These are phyloP conservation scores for Mesitornis unicolor DNA, from an alignment of 2,113 vertebrate genomes.

Conservation along the genomic window DNA sequence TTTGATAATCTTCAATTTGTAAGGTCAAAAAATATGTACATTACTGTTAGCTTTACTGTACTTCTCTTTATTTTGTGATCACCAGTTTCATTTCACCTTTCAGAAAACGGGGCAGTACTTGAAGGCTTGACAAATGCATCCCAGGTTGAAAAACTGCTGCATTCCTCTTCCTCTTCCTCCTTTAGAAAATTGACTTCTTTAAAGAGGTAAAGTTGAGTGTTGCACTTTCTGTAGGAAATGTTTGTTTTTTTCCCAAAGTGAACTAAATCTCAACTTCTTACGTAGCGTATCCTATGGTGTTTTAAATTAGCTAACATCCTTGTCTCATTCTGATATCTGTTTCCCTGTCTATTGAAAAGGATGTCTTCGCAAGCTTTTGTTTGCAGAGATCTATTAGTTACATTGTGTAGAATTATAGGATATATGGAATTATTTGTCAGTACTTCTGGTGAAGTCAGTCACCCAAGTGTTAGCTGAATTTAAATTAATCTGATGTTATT, in stretches of 20 bases:
- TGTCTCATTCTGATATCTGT: background rate
- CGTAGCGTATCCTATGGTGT: background rate
- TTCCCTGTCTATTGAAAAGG: background rate
- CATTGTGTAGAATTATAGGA: too few species aligned
- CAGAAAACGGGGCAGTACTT: conserved; percentile 69
- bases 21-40: background rate
- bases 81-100: conserved; percentile 24
- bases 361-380: background rate
- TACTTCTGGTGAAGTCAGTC: background rate
- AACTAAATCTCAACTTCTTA: background rate
- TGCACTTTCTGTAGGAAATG: background rate
- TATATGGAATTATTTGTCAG: background rate
- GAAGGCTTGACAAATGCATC: conserved; percentile 86
- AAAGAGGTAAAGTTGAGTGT: conserved; percentile 78
- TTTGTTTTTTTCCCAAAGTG: background rate
- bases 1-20: background rate
- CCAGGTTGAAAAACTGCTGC: conserved; percentile 76
- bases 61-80: background rate
- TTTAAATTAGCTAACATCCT: background rate
- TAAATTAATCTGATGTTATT: background rate
- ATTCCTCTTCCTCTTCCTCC: conserved; percentile 78
- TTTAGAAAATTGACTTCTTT: conserved; percentile 85
- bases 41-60: background rate
- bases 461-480: background rate
- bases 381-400: background rate